Conservation (phyloP, 2,113 vertebrate genomes). For the Epinephelus cyanopodus region DNA sequence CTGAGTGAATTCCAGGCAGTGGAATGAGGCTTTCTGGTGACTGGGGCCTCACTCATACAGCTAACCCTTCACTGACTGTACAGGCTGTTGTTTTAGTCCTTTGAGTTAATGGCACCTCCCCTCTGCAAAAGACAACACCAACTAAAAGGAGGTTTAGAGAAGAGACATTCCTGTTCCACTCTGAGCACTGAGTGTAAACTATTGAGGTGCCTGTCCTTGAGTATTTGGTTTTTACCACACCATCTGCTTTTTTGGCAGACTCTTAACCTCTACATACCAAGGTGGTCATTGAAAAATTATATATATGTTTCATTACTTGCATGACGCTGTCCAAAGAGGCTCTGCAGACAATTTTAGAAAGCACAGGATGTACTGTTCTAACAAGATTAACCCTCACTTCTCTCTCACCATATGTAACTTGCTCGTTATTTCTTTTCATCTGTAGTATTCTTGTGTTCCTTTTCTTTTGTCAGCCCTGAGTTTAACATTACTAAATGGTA, state of each 20-base stretch:
- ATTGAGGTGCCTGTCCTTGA: background rate
- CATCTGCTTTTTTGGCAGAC: background rate
- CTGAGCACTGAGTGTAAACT: background rate
- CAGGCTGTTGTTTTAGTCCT: slow-evolving; percentile 45
- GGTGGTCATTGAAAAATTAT: background rate
- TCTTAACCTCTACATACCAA: background rate
- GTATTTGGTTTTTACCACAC: background rate
- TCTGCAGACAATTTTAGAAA: slow-evolving; percentile 1
- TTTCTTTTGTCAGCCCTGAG: background rate
- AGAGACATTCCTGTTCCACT: slow-evolving; percentile 24
- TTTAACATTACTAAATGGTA: background rate
- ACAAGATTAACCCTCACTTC: background rate
- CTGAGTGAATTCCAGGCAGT: slow-evolving; percentile 13
- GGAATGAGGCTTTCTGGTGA: slow-evolving; percentile 21
- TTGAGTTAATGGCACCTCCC: slow-evolving; percentile 28
- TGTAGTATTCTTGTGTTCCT: background rate
- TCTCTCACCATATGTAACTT: background rate
- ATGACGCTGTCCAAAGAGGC: background rate
- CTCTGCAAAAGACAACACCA: background rate
- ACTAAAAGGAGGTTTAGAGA: slow-evolving; percentile 1
- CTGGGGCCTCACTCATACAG: background rate
- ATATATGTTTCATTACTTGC: background rate
- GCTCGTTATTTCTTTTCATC: background rate
- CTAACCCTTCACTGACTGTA: background rate
- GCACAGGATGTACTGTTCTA: slow-evolving; percentile 12